Evolutionary conservation across 2,888 invertebrate genomes (phyloP), one percentile per base, ranked within the genome.

Genomic region (Tipula helvola): DNA sequence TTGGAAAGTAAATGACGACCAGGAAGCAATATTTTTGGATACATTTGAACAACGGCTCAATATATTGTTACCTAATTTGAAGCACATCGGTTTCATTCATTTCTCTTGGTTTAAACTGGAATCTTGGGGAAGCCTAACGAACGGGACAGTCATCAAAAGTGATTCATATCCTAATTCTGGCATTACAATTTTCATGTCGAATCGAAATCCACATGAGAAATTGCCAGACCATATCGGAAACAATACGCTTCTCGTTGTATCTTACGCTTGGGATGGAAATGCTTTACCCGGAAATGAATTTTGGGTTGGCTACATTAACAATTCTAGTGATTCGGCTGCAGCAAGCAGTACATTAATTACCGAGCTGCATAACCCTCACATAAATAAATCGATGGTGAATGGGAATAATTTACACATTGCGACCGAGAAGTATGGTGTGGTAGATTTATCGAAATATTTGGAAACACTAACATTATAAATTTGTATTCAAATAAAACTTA

Each of bases 261-360:
- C 94, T 0, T 95, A 95, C 89, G 94, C 95, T 0, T 95, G 95
- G 94, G 95, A 95, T 89, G 94, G 95, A 7, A 95, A 95, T 89
- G 93, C 95, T 0, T 92, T 95, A 87, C 95, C 95, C 0, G 95
- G 95, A 85, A 95, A 95, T 88, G 95, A 95, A 89, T 95, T 94
- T 90, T 95, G 95, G 95, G 90, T 90, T 88, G 86, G 86, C n/a
- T 7, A 57, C 7, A 3, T 86, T 36, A 86, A 86, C 1, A 52
- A 57, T 86, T 90, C 93, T 18, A 93, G 94, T 5, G 93, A 94
- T 89, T 92, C 93, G 0, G 93, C 94, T 0, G 93, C 93, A 0
- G 94, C 94, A 4, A 93, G 93, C 88, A 93, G 93, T 86, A 93
- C 92, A 0, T 92, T 94, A 88, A 92, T 94, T 36, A 89, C 93